Evolutionary conservation across 2,797 vertebrate species (phyloP), one percentile per base, ranked within the genome.

Genomic region (Varecia variegata): DNA sequence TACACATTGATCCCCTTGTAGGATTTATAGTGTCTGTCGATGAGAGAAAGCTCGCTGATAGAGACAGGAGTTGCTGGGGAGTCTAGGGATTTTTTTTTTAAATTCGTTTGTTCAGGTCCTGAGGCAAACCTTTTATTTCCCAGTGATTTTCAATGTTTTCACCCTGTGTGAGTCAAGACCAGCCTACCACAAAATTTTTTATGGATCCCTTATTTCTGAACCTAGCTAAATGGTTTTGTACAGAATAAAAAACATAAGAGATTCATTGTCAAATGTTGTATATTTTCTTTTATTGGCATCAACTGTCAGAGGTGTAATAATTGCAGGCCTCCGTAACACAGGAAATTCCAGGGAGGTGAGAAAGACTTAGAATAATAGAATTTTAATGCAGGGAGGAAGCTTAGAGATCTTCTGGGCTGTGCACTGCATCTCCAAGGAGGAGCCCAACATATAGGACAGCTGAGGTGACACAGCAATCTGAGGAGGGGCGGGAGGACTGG

Each of bases 401-500:
- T 7, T 3, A 7, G 20, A 35, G 40, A n/a, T 93, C 86, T 18
- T 30, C 68, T 1, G 0, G 45, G n/a, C 50, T 38, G 65, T 2
- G 3, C 4, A 7, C 1, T 0, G 4, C 17, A 0, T 45, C 54
- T 56, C 32, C 3, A 40, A 89, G 54, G 67, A 70, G n/a, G 45
- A 43, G 7, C 9, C 0, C 9, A 14, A 3, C 20, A 3, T 3
- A 7, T 3, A 2, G 0, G 1, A 7, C 7, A 23, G 54, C 4
- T 1, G 13, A 60, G 30, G 43, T 20, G 52, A 30, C 27, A 30
- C 23, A 25, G 52, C 2, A 17, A 17, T 27, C 20, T 70, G 58
- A 38, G 5, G 5, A 54, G 5, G 23, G n/a, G 2, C 18, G 27
- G 27, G 45, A 21, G 27, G 38, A 20, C 54, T 43, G 47, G 68